Percentiles rank a stretch among this genome's conserved stretches.
Evolutionary conservation across 2,888 invertebrate species (phyloP).

Genomic region (Cheilosia soror): DNA sequence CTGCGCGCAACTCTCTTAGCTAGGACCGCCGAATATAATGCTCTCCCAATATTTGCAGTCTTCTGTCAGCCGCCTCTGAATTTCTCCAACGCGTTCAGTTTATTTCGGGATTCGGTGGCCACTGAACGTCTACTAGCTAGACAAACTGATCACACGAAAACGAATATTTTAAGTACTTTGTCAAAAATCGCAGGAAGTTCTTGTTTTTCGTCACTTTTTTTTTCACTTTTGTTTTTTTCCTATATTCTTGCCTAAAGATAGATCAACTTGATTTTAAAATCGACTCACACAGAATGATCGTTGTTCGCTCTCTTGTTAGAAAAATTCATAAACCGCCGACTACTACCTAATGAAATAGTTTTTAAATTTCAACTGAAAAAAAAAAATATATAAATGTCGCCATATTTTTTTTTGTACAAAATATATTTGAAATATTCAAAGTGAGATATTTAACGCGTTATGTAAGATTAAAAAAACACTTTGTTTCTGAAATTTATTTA

Average conservation of each 20-base stretch:
- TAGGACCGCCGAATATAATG: constrained; percentile 49
- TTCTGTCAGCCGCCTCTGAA: constrained; percentile 48
- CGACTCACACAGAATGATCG: constrained; percentile 43
- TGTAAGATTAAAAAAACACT: constrained; percentile 58
- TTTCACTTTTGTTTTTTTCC: not conserved
- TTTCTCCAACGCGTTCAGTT: constrained; percentile 66
- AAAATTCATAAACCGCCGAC: constrained; percentile 42
- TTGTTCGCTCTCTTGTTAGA: constrained; percentile 24
- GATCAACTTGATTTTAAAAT: constrained; percentile 43
- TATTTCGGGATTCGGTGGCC: constrained; percentile 73
- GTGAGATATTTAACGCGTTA: constrained; percentile 47
- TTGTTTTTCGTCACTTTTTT: constrained; percentile 49
- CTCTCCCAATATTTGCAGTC: constrained; percentile 48
- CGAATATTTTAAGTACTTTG: constrained; percentile 12
- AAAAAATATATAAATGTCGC: constrained; percentile 40
- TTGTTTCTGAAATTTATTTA: constrained; percentile 14
- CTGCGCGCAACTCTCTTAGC: constrained; percentile 57
- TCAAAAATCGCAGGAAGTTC: constrained; percentile 35
- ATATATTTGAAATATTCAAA: constrained; percentile 32
- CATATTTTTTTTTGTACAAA: constrained; percentile 32
- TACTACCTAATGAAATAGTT: constrained; percentile 29
- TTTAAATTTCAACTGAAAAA: constrained; percentile 43
- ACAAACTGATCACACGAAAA: constrained; percentile 38
- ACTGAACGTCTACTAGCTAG: constrained; percentile 66
- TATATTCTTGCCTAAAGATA: constrained; percentile 50